Conservation (phyloP, 2,113 vertebrate genomes). For the Alectura lathami region DNA sequence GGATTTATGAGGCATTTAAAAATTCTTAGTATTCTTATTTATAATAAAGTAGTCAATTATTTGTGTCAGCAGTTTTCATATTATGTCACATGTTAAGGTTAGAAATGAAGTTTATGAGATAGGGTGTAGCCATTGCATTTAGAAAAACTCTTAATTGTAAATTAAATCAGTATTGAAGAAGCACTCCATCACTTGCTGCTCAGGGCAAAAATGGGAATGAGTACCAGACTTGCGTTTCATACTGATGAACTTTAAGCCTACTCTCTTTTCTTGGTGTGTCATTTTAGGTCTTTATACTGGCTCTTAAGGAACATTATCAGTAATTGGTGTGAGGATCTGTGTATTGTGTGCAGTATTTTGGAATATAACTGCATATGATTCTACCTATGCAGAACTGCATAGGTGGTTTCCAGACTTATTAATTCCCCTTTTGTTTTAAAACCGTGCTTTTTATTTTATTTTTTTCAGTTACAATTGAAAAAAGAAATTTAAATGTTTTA, state of each 20-base stretch:
- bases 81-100: conserved; percentile 7
- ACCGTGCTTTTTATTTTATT: not conserved
- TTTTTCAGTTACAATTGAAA: conserved; percentile 14
- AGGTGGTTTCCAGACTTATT: not conserved
- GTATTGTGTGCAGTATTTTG: not conserved
- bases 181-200: not conserved
- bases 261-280: not conserved
- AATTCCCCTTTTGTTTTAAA: not conserved
- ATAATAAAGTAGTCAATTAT: conserved; percentile 40
- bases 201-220: not conserved
- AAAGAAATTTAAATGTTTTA: not conserved
- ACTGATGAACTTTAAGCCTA: not conserved
- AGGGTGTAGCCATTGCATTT: not conserved
- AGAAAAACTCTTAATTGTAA: not conserved
- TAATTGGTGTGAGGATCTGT: not conserved
- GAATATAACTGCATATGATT: not conserved
- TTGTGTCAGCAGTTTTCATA: conserved; percentile 21
- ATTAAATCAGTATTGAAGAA: not conserved
- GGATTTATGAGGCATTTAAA: conserved; percentile 11
- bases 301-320: not conserved
- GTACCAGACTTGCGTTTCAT: not conserved
- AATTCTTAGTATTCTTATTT: conserved; percentile 22
- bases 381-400: no score
- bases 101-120: not conserved
- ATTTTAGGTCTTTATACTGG: not conserved